Conservation (phyloP, 2,797 vertebrate species). For the Melanotaenia pygmaea region DNA sequence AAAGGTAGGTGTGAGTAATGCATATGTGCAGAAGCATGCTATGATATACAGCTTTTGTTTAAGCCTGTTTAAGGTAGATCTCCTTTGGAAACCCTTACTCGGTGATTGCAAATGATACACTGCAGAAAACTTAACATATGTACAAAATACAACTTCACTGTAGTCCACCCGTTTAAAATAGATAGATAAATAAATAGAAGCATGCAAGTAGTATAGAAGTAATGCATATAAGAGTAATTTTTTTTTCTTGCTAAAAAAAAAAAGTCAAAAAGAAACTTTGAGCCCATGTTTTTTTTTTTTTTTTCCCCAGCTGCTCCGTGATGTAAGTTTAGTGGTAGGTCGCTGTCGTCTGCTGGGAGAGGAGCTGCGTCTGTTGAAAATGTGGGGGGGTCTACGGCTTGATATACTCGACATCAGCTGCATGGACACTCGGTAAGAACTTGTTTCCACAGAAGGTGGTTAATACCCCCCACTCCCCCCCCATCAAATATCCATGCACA, state of each 20-base stretch:
- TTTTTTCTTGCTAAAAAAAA: too few relatives aligned
- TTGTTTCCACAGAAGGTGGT: neutral
- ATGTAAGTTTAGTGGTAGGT: constrained; percentile 79
- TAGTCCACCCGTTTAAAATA: neutral
- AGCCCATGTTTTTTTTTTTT: neutral
- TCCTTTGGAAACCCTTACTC: too few relatives aligned
- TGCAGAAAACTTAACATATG: too few relatives aligned
- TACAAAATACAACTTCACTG: neutral
- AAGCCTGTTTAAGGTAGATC: neutral
- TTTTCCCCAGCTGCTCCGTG: constrained; percentile 76
- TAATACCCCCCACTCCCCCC: neutral
- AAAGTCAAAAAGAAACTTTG: too few relatives aligned
- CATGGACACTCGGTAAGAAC: constrained; percentile 72
- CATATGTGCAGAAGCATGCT: neutral
- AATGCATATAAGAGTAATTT: too few relatives aligned
- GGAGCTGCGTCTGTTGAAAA: constrained; percentile 78
- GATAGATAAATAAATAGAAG: too few relatives aligned
- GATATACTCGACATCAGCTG: constrained; percentile 77
- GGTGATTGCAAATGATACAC: too few relatives aligned
- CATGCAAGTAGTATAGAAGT: too few relatives aligned
- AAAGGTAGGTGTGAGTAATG: constrained; percentile 54
- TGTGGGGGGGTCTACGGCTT: constrained; percentile 77
- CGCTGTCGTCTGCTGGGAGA: constrained; percentile 82
- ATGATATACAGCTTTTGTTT: too few relatives aligned
- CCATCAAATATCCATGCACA: neutral